These are phyloP conservation scores for Anguilla megastoma DNA, from an alignment of 2,797 vertebrate genomes.

Conservation along the genomic window DNA sequence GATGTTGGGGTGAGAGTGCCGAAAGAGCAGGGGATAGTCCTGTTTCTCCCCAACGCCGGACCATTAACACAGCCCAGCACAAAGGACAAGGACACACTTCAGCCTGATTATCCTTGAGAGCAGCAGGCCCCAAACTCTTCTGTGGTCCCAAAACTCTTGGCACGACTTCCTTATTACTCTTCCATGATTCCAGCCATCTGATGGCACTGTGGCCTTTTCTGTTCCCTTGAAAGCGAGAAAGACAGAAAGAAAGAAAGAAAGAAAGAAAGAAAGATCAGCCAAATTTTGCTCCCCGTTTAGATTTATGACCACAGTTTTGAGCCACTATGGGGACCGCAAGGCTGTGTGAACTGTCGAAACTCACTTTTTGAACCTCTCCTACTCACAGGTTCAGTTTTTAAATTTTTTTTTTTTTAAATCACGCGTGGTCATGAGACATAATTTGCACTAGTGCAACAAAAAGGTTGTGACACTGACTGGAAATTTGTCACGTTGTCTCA, in stretches of 20 bases:
- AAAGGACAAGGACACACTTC: conserved; percentile 7
- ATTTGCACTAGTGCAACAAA: not conserved
- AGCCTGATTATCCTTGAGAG: conserved; percentile 6
- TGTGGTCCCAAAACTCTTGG: not conserved
- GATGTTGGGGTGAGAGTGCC: not conserved
- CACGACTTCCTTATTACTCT: conserved; percentile 16
- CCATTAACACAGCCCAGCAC: conserved; percentile 7
- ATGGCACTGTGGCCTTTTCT: not conserved
- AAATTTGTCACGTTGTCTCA: not conserved
- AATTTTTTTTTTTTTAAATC: no score
- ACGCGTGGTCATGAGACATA: not conserved
- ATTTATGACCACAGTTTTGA: not conserved
- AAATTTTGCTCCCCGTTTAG: not conserved
- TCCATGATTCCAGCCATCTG: not conserved
- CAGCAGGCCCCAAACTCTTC: not conserved
- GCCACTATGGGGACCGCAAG: not conserved
- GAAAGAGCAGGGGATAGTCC: not conserved
- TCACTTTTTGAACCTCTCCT: not conserved
- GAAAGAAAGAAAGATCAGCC: not conserved
- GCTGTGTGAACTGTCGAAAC: not conserved
- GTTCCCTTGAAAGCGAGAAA: not conserved
- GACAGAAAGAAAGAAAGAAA: not conserved
- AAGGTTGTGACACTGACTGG: not conserved
- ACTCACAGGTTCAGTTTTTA: not conserved
- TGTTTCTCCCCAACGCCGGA: not conserved